Evolutionary conservation across 2,113 vertebrate genomes (phyloP).

Genomic region (Poeciliopsis occidentalis): DNA sequence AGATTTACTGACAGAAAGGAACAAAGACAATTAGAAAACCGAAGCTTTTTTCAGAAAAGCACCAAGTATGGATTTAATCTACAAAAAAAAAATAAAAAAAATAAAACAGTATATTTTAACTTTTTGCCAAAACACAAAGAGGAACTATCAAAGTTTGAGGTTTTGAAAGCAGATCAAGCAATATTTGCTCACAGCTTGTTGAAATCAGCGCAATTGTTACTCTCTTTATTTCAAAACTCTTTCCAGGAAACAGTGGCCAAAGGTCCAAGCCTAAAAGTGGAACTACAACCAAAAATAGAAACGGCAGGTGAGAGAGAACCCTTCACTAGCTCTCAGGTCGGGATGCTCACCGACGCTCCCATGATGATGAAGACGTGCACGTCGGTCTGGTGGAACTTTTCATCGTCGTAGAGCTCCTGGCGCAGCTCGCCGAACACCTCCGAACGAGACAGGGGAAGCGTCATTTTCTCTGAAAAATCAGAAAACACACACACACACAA

Average conservation of each 20-base stretch:
- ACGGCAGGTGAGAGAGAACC: neutral
- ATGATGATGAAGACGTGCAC: constrained; percentile 91
- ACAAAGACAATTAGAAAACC: neutral
- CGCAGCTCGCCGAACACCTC: constrained; percentile 90
- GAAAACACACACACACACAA: neutral
- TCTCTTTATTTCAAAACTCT: constrained; percentile 33
- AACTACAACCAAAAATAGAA: constrained; percentile 7
- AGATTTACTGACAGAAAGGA: neutral
- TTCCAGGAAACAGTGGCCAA: constrained; percentile 4
- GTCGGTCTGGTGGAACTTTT: constrained; percentile 84
- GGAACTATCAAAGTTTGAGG: constrained; percentile 25
- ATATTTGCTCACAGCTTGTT: constrained; percentile 51
- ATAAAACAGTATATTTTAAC: neutral
- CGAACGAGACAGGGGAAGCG: constrained; percentile 80
- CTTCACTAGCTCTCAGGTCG: neutral
- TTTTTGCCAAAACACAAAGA: constrained; percentile 15
- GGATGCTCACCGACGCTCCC: constrained; percentile 87
- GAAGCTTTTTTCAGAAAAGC: neutral
- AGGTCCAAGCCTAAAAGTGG: neutral
- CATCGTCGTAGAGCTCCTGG: constrained; percentile 85
- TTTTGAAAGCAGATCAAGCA: constrained; percentile 29
- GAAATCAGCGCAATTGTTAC: constrained; percentile 56
- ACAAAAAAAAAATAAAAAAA: neutral
- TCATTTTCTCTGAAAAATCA: constrained; percentile 74
- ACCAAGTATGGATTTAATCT: neutral